These are phyloP conservation scores for Gymnoscopelus microlampas DNA, from an alignment of 2,797 vertebrate genomes.

Conservation along the genomic window DNA sequence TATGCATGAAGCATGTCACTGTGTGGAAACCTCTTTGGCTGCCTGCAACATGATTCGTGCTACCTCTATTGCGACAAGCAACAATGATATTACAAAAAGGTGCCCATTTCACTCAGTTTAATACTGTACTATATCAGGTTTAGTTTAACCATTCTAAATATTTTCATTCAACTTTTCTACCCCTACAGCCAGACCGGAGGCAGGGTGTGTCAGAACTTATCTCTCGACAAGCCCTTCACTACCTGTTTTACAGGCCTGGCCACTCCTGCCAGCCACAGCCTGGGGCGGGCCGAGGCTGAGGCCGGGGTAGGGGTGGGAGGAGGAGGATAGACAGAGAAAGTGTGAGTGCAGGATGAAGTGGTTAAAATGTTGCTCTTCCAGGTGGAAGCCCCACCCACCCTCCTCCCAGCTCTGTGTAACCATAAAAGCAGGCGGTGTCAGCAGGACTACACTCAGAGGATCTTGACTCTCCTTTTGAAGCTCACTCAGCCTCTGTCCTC, in stretches of 20 bases:
- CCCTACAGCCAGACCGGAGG: conserved; percentile 36
- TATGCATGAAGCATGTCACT: conserved; percentile 1
- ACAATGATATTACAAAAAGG: conserved; percentile 2
- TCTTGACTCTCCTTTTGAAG: conserved; percentile 82
- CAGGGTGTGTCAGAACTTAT: conserved; percentile 77
- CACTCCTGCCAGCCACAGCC: conserved; percentile 61
- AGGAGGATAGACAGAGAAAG: conserved; percentile 41
- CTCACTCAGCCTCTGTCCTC: conserved; percentile 56
- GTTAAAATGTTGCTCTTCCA: conserved; percentile 5
- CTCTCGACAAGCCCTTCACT: conserved; percentile 66
- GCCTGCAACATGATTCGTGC: background rate
- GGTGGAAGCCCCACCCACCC: conserved; percentile 39
- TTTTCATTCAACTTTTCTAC: conserved; percentile 1
- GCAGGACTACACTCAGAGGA: conserved; percentile 76
- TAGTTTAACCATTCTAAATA: background rate
- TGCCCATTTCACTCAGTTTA: conserved; percentile 11
- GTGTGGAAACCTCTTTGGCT: conserved; percentile 7
- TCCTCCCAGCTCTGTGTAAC: conserved; percentile 34
- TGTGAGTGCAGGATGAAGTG: conserved; percentile 63
- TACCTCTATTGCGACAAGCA: conserved; percentile 6
- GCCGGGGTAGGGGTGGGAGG: conserved; percentile 15
- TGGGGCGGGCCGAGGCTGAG: conserved; percentile 32
- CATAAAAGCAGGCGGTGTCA: conserved; percentile 66
- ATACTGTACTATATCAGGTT: conserved; percentile 19
- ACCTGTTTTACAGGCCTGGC: conserved; percentile 81